These are phyloP conservation scores for Blastobasis adustella DNA, from an alignment of 2,888 invertebrate genomes.

Conservation along the genomic window DNA sequence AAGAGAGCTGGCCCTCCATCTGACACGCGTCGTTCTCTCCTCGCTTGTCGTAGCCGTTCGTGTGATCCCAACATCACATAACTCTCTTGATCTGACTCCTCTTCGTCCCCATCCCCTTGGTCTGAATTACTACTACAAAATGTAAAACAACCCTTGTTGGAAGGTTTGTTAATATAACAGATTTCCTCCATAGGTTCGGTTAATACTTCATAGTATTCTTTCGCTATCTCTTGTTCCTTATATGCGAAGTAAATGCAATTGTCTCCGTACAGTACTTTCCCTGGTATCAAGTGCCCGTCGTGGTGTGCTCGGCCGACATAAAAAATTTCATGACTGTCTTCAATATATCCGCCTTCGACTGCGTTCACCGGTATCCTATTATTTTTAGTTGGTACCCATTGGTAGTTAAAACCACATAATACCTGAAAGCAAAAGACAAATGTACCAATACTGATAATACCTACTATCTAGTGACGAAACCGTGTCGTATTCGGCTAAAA, in stretches of 20 bases:
- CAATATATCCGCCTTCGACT: constrained; percentile 70
- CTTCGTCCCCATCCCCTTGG: too few relatives aligned
- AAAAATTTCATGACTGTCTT: constrained; percentile 48
- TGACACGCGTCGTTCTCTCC: too few relatives aligned
- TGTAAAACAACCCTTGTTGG: too few relatives aligned
- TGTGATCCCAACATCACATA: too few relatives aligned
- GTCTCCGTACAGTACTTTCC: constrained; percentile 76
- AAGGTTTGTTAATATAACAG: background rate
- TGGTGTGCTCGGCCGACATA: constrained; percentile 79
- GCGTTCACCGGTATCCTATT: constrained; percentile 78
- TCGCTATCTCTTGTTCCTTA: constrained; percentile 10
- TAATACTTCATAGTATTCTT: constrained; percentile 17
- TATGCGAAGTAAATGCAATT: constrained; percentile 79
- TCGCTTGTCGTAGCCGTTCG: too few relatives aligned
- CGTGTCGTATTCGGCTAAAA: background rate
- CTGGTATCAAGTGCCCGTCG: constrained; percentile 82
- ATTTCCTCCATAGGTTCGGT: constrained; percentile 7
- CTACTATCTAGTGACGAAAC: too few relatives aligned
- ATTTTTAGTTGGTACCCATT: constrained; percentile 65
- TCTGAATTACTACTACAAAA: too few relatives aligned
- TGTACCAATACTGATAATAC: too few relatives aligned
- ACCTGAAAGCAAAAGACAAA: constrained; percentile 24
- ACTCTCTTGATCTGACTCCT: too few relatives aligned
- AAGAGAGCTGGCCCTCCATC: too few relatives aligned
- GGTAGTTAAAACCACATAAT: constrained; percentile 35